Evolutionary conservation across 2,888 invertebrate genomes (phyloP).

Genomic region (Cephus spinipes): DNA sequence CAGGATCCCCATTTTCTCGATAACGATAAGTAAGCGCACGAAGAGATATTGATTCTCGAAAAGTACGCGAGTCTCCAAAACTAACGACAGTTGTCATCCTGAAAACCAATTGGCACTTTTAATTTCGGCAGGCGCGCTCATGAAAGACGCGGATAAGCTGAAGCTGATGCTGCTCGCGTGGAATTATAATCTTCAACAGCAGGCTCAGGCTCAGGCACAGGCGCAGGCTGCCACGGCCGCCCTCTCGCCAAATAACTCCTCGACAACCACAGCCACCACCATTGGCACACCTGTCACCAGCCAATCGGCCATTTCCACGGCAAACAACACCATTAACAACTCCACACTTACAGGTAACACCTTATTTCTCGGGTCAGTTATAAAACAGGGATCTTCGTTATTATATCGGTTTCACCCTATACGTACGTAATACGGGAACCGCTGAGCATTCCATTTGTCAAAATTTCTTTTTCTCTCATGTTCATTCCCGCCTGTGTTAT

Average conservation of each 20-base stretch:
- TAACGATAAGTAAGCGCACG: neutral
- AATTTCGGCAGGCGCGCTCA: conserved; percentile 69
- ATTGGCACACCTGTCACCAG: conserved; percentile 62
- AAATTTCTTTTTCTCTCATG: neutral
- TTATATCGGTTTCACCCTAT: neutral
- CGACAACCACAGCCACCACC: conserved; percentile 60
- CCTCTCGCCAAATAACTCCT: conserved; percentile 62
- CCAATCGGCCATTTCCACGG: conserved; percentile 64
- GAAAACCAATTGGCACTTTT: conserved; percentile 30
- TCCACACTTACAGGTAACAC: conserved; percentile 65
- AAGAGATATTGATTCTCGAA: neutral
- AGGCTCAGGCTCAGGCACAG: conserved; percentile 58
- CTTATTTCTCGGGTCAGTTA: conserved; percentile 51
- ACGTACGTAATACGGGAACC: neutral
- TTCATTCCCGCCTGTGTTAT: neutral
- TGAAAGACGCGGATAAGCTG: conserved; percentile 89
- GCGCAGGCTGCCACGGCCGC: conserved; percentile 58
- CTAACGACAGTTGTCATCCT: neutral
- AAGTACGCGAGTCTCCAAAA: neutral
- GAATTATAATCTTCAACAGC: conserved; percentile 84
- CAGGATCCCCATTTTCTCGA: neutral
- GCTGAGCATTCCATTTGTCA: neutral
- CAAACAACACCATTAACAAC: conserved; percentile 66
- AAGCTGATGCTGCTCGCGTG: conserved; percentile 90
- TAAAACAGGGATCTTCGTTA: neutral